Evolutionary conservation across 1,140 invertebrate genomes (phyloP).

Genomic region (Papilio machaon): DNA sequence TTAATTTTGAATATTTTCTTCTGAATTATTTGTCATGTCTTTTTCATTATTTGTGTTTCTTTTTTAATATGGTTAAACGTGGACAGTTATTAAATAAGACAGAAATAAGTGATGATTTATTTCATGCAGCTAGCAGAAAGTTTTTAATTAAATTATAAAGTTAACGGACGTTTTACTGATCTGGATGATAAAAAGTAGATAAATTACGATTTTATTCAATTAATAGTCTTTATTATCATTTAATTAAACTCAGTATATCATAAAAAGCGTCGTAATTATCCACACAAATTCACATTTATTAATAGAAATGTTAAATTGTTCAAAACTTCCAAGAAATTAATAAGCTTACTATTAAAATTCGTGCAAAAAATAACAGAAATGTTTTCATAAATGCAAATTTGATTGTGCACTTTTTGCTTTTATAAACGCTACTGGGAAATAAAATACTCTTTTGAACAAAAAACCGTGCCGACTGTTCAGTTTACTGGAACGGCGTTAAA

Average conservation of each 20-base stretch:
- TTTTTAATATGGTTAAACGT: background rate
- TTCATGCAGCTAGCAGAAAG: background rate
- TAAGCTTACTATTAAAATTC: constrained; percentile 37
- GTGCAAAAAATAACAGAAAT: constrained; percentile 36
- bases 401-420: constrained; percentile 35
- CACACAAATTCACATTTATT: background rate
- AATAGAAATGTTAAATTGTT: constrained; percentile 20
- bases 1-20: background rate
- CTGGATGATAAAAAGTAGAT: background rate
- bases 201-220: background rate
- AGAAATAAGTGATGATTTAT: background rate
- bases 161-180: background rate
- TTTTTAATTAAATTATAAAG: background rate
- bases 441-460: constrained; percentile 33
- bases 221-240: constrained; percentile 7
- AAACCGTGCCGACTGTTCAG: constrained; percentile 35
- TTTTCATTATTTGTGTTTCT: background rate
- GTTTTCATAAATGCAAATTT: constrained; percentile 39
- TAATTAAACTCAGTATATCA: background rate
- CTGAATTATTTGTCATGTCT: no score
- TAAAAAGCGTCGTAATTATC: constrained; percentile 12
- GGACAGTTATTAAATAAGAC: background rate
- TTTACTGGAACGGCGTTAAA: constrained; percentile 39
- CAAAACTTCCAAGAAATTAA: constrained; percentile 27
- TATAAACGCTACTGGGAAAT: constrained; percentile 35